These are phyloP conservation scores for Polydesmus complanatus DNA, from an alignment of 2,888 invertebrate genomes.

Conservation along the genomic window DNA sequence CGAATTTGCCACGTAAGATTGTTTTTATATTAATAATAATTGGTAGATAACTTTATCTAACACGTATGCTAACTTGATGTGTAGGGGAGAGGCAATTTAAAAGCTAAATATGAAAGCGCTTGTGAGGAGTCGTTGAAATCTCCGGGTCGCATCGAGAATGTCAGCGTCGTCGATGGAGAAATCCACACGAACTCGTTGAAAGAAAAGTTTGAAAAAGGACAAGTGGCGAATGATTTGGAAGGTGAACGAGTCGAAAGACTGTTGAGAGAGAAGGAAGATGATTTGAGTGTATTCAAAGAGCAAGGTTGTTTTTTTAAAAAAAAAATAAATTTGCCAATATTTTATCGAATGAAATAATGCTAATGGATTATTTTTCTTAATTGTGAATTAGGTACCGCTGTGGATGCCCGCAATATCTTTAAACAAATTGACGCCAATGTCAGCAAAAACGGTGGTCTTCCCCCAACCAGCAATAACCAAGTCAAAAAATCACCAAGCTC, in stretches of 20 bases:
- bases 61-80: too few species aligned
- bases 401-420: slow-evolving; percentile 73
- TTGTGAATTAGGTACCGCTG: slow-evolving; percentile 52
- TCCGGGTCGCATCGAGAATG: slow-evolving; percentile 47
- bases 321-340: background rate
- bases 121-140: slow-evolving; percentile 35
- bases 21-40: background rate
- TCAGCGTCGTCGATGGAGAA: slow-evolving; percentile 40
- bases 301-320: slow-evolving; percentile 39
- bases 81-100: slow-evolving; percentile 75
- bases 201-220: slow-evolving; percentile 43
- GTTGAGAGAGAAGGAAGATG: slow-evolving; percentile 47
- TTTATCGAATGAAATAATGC: background rate
- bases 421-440: slow-evolving; percentile 68
- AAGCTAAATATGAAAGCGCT: slow-evolving; percentile 82
- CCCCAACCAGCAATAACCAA: slow-evolving; percentile 35
- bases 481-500: slow-evolving; percentile 19
- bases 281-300: slow-evolving; percentile 59
- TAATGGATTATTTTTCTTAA: slow-evolving; percentile 20
- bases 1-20: slow-evolving; percentile 41
- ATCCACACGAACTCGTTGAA: slow-evolving; percentile 19
- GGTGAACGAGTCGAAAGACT: slow-evolving; percentile 36
- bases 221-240: slow-evolving; percentile 28
- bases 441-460: slow-evolving; percentile 43
- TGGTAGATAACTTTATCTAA: slow-evolving; percentile 18